phyloP scores from a whole-genome alignment of 2,797 vertebrate genomes.

The Sebastes paucispinis region DNA sequence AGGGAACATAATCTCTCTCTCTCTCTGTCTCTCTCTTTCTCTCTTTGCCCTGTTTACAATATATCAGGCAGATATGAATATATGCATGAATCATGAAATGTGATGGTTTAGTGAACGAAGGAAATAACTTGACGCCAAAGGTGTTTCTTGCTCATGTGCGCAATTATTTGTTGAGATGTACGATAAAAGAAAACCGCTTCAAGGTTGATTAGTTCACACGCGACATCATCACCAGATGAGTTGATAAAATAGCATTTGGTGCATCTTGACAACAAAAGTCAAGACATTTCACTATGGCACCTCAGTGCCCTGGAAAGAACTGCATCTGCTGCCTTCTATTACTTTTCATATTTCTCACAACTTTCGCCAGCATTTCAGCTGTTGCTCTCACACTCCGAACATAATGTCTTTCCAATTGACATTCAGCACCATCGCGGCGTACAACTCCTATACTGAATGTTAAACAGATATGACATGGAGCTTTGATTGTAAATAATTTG shows the following conservation, averaged over 20 bases:
- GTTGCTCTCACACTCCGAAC: slow-evolving; percentile 25
- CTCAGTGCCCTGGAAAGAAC: slow-evolving; percentile 39
- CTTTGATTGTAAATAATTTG: slow-evolving; percentile 83
- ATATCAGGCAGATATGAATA: slow-evolving; percentile 43
- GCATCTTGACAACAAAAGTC: slow-evolving; percentile 74
- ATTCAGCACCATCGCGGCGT: slow-evolving; percentile 65
- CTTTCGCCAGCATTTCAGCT: slow-evolving; percentile 38
- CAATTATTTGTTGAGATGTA: slow-evolving; percentile 20
- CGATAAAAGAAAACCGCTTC: slow-evolving; percentile 31
- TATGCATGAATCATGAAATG: slow-evolving; percentile 45
- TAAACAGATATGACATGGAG: slow-evolving; percentile 78
- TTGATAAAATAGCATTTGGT: slow-evolving; percentile 65
- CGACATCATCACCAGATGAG: slow-evolving; percentile 24
- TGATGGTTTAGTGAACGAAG: slow-evolving; percentile 32
- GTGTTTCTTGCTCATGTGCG: neutral
- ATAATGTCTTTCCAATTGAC: slow-evolving; percentile 64
- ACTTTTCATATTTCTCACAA: slow-evolving; percentile 53
- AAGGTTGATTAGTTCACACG: slow-evolving; percentile 44
- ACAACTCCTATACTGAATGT: slow-evolving; percentile 74
- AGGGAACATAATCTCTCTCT: slow-evolving; percentile 32
- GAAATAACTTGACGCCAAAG: neutral
- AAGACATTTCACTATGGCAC: slow-evolving; percentile 57
- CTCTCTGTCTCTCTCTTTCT: neutral
- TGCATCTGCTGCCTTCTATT: slow-evolving; percentile 68
- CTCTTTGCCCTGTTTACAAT: neutral